Conservation (phyloP, 1,140 invertebrate species). For the Habropoda laboriosa region DNA sequence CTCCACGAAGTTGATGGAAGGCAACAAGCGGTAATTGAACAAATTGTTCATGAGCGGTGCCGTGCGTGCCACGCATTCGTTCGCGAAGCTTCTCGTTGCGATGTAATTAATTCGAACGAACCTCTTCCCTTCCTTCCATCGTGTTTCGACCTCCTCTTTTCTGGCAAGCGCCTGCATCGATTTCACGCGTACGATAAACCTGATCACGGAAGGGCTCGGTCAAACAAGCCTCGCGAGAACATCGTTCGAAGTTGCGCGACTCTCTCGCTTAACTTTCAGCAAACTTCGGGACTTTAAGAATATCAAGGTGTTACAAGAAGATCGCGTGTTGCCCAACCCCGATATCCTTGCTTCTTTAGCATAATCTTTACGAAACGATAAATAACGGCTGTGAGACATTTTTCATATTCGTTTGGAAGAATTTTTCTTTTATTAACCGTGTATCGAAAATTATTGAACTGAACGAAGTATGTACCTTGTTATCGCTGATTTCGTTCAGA, state of each 20-base stretch:
- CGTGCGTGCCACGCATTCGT: slow-evolving; percentile 63
- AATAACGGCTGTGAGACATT: neutral
- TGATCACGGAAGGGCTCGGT: slow-evolving; percentile 60
- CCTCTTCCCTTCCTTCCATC: neutral
- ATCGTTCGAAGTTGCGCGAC: slow-evolving; percentile 36
- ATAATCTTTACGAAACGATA: slow-evolving; percentile 11
- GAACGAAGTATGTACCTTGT: too few species aligned
- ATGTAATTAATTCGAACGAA: slow-evolving; percentile 62
- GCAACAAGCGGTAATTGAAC: slow-evolving; percentile 34
- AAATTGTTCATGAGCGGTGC: slow-evolving; percentile 48
- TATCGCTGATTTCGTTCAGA: too few species aligned
- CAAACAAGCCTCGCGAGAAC: slow-evolving; percentile 59
- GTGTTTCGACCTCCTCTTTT: neutral
- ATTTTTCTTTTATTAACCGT: neutral
- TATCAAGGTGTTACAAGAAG: slow-evolving; percentile 28
- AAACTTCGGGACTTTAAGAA: slow-evolving; percentile 40
- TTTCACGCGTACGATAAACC: slow-evolving; percentile 51
- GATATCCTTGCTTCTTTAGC: slow-evolving; percentile 15
- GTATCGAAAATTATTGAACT: too few species aligned
- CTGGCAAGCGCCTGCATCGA: slow-evolving; percentile 49
- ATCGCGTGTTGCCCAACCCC: slow-evolving; percentile 19
- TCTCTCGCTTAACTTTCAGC: slow-evolving; percentile 26
- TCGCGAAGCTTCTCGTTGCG: slow-evolving; percentile 52
- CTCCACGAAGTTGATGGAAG: neutral
- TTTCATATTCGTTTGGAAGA: neutral